Evolutionary conservation across 2,113 vertebrate genomes (phyloP).

Genomic region (Tyrannus savana): DNA sequence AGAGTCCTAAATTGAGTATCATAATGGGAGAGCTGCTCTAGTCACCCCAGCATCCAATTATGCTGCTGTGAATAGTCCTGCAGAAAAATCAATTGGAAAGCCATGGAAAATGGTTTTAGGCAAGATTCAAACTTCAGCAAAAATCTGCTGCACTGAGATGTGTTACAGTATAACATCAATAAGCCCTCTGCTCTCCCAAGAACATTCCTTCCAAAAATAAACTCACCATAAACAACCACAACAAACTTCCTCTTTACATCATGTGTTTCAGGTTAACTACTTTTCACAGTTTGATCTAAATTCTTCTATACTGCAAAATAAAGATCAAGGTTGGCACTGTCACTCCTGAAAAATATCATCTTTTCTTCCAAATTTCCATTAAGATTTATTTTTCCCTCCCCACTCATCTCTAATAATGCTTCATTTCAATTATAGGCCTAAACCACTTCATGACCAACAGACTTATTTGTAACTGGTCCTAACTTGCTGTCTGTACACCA

Average conservation of each 20-base stretch:
- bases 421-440: neutral
- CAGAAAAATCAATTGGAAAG: slow-evolving; percentile 32
- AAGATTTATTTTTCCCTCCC: too few species aligned
- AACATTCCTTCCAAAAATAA: neutral
- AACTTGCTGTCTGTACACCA: neutral
- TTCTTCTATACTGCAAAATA: neutral
- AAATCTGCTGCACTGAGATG: neutral
- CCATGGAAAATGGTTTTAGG: slow-evolving; percentile 54
- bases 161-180: neutral
- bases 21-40: neutral
- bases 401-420: neutral
- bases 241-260: neutral
- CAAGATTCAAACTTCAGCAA: slow-evolving; percentile 5
- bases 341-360: neutral
- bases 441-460: neutral
- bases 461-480: neutral
- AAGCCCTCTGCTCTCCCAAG: neutral
- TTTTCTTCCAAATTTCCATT: neutral
- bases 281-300: neutral
- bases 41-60: neutral
- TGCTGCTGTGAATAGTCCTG: neutral
- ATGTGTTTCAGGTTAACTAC: neutral
- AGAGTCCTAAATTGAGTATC: fast-evolving
- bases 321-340: neutral
- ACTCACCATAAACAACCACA: neutral